Percentiles rank a stretch among this genome's conserved stretches.
These are phyloP conservation scores for Pachycephala philippinensis DNA, from an alignment of 2,113 vertebrate genomes.

Conservation along the genomic window DNA sequence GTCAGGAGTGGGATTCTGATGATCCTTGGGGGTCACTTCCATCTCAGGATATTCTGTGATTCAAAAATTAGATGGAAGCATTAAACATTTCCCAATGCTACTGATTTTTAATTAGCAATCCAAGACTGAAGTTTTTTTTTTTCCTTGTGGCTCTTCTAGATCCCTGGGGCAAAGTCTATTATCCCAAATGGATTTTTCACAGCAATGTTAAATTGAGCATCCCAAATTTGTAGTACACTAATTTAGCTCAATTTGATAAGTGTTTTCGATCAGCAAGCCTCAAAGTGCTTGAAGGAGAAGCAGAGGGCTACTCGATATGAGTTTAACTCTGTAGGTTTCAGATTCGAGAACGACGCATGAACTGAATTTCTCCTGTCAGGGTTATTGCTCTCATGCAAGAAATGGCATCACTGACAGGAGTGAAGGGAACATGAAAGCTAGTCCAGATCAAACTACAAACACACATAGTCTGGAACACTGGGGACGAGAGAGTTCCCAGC, in stretches of 20 bases:
- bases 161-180: conserved; percentile 33
- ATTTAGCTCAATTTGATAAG: conserved; percentile 51
- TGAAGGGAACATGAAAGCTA: not conserved
- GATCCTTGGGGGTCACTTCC: not conserved
- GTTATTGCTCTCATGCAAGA: not conserved
- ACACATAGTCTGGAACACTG: not conserved
- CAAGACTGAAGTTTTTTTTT: not conserved
- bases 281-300: not conserved
- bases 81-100: not conserved
- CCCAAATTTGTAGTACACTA: conserved; percentile 24
- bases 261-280: not conserved
- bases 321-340: not conserved
- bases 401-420: not conserved
- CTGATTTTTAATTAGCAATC: conserved; percentile 37
- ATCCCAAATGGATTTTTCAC: conserved; percentile 61
- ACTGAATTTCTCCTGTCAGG: not conserved
- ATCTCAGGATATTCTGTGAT: not conserved
- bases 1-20: not conserved
- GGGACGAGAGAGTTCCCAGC: not conserved
- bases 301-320: not conserved
- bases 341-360: not conserved
- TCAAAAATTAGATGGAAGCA: not conserved
- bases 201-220: conserved; percentile 49
- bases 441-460: not conserved
- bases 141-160: not conserved